phyloP scores from a whole-genome alignment of 2,113 vertebrate genomes.

The Hyaena hyaena region DNA sequence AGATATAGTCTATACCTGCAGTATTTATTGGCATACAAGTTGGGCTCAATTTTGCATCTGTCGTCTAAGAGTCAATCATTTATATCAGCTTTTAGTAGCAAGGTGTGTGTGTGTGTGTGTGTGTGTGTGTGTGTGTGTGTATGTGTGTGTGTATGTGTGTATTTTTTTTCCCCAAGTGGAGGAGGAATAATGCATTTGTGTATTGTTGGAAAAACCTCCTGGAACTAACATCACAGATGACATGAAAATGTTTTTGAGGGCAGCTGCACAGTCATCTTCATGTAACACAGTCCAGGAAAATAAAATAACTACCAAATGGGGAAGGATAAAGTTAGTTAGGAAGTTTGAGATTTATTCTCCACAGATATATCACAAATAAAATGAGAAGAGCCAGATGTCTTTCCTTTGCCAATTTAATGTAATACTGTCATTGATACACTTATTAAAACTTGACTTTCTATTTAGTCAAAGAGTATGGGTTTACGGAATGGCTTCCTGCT shows the following conservation, averaged over 20 bases:
- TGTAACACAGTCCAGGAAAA: conserved; percentile 72
- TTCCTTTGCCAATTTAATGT: conserved; percentile 1
- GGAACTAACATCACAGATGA: conserved; percentile 63
- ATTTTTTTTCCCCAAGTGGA: neutral
- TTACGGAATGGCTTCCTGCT: neutral
- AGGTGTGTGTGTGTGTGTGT: neutral
- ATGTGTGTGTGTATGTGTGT: neutral
- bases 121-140: too few species aligned
- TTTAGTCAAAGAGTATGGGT: neutral
- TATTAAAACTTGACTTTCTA: conserved; percentile 37
- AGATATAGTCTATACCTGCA: neutral
- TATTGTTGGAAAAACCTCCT: conserved; percentile 65
- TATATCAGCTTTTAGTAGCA: neutral
- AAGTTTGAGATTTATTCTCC: conserved; percentile 21
- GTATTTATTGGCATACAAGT: neutral
- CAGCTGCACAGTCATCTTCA: conserved; percentile 62
- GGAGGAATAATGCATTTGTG: conserved; percentile 50
- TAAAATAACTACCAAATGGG: conserved; percentile 79
- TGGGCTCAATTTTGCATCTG: neutral
- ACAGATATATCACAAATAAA: conserved; percentile 50
- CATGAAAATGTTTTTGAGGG: conserved; percentile 75
- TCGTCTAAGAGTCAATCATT: neutral
- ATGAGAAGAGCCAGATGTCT: neutral
- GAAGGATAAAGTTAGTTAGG: conserved; percentile 43
- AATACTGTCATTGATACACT: neutral